Evolutionary conservation across 2,888 invertebrate species (phyloP).

Genomic region (Selenia dentaria): DNA sequence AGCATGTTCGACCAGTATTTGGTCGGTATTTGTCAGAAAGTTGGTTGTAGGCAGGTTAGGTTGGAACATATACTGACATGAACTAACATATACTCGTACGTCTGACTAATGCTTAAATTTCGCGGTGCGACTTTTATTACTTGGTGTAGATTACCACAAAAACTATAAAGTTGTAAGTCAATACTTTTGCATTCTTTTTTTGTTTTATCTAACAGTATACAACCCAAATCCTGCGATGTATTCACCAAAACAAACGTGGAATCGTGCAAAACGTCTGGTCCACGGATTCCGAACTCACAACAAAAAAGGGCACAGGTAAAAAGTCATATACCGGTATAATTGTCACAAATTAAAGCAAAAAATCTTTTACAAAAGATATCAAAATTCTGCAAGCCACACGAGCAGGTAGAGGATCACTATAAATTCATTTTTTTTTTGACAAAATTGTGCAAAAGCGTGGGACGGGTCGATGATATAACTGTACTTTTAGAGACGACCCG

Average conservation of each 20-base stretch:
- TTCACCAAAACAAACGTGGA: constrained; percentile 68
- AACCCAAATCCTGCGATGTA: constrained; percentile 53
- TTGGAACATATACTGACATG: no score
- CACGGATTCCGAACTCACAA: constrained; percentile 52
- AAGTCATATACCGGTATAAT: constrained; percentile 84
- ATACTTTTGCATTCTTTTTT: constrained; percentile 42
- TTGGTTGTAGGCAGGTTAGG: no score
- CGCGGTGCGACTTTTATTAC: no score
- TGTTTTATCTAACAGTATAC: constrained; percentile 58
- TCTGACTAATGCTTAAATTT: no score
- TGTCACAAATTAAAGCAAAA: constrained; percentile 85
- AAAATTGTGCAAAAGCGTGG: constrained; percentile 82
- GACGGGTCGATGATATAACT: constrained; percentile 74
- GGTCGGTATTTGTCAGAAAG: no score
- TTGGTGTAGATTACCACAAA: constrained; percentile 19
- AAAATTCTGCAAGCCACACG: constrained; percentile 85
- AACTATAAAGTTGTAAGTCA: constrained; percentile 33
- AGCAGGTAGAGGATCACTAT: constrained; percentile 75
- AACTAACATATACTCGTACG: no score
- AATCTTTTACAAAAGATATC: constrained; percentile 78
- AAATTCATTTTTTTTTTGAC: constrained; percentile 65
- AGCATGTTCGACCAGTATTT: no score
- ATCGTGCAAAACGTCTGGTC: constrained; percentile 72
- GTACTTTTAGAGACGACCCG: constrained; percentile 57
- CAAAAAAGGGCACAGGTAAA: constrained; percentile 77